Conservation (phyloP, 2,888 invertebrate species). For the Chirona hameri region DNA sequence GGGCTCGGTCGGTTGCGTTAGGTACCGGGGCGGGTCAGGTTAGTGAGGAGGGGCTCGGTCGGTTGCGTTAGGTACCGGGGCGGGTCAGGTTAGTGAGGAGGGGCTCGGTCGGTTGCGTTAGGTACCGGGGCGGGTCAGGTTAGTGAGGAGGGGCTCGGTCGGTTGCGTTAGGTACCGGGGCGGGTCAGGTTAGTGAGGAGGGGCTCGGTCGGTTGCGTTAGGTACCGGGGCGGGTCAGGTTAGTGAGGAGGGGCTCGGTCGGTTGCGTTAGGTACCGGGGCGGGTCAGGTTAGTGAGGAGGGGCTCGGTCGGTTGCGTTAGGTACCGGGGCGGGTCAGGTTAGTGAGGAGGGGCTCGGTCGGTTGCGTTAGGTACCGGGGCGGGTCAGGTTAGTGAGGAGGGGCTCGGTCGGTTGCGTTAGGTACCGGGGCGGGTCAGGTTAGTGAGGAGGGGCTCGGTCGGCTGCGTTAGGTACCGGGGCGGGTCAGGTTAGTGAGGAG, state of each 20-base stretch:
- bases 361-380: too few relatives aligned
- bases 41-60: conserved; percentile 36
- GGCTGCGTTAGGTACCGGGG: too few relatives aligned
- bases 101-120: too few relatives aligned
- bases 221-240: conserved; percentile 55
- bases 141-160: conserved; percentile 36
- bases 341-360: conserved; percentile 36
- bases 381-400: conserved; percentile 55
- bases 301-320: too few relatives aligned
- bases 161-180: too few relatives aligned
- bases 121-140: conserved; percentile 55
- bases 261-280: too few relatives aligned
- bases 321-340: conserved; percentile 55
- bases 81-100: conserved; percentile 55
- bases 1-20: too few relatives aligned
- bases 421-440: conserved; percentile 55
- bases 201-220: too few relatives aligned
- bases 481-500: conserved; percentile 55
- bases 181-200: conserved; percentile 55
- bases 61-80: too few relatives aligned
- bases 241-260: conserved; percentile 36
- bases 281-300: conserved; percentile 55
- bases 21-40: conserved; percentile 55
- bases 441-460: conserved; percentile 36
- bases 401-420: too few relatives aligned